phyloP scores from a whole-genome alignment of 1,140 invertebrate genomes.

The Diorhabda carinulata region DNA sequence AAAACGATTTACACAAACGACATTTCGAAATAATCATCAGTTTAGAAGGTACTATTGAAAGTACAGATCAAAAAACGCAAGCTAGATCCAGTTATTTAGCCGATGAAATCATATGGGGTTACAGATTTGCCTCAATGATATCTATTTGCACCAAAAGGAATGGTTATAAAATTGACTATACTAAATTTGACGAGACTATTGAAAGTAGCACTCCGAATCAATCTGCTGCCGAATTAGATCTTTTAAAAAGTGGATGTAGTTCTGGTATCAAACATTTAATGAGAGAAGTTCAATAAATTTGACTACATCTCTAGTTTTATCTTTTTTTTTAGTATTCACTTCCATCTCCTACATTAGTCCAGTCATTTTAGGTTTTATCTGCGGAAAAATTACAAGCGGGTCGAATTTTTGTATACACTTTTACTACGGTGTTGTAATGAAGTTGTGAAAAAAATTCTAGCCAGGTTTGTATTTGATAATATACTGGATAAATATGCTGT shows the following conservation, averaged over 20 bases:
- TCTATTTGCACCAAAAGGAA: constrained; percentile 87
- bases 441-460: no score
- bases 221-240: constrained; percentile 66
- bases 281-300: no score
- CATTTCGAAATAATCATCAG: constrained; percentile 90
- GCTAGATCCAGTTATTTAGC: constrained; percentile 73
- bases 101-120: constrained; percentile 91
- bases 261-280: no score
- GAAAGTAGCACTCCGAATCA: constrained; percentile 81
- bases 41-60: constrained; percentile 59
- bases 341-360: no score
- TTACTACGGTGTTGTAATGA: no score
- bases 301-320: no score
- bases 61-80: constrained; percentile 52
- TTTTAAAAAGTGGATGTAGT: not conserved
- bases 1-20: constrained; percentile 74
- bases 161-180: constrained; percentile 91
- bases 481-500: no score
- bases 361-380: no score
- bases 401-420: no score
- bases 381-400: no score
- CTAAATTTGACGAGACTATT: constrained; percentile 74
- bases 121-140: constrained; percentile 85
- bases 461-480: no score
- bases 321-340: no score